These are phyloP conservation scores for Lucilia sericata DNA, from an alignment of 1,140 invertebrate genomes.

Conservation along the genomic window DNA sequence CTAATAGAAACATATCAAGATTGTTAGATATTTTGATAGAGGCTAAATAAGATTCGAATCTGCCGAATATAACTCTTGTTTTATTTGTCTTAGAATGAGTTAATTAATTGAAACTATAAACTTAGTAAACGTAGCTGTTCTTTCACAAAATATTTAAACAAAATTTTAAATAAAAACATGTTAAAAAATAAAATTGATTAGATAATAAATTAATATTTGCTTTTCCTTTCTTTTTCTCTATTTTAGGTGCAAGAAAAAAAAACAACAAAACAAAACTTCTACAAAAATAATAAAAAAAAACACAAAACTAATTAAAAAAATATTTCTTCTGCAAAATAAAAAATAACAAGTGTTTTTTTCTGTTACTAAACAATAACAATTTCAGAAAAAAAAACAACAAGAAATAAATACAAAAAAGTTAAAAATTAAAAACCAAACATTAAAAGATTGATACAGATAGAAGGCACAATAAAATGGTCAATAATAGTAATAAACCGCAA, in stretches of 20 bases:
- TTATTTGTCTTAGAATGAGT: too few relatives aligned
- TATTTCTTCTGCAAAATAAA: neutral
- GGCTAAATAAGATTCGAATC: too few relatives aligned
- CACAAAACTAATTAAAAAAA: neutral
- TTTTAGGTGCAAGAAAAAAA: slow-evolving; percentile 8
- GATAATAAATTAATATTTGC: neutral
- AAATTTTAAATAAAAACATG: neutral
- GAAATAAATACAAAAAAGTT: neutral
- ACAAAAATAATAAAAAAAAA: neutral
- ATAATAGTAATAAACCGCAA: slow-evolving; percentile 36
- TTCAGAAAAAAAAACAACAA: neutral
- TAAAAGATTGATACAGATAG: neutral
- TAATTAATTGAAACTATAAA: neutral
- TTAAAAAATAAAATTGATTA: neutral
- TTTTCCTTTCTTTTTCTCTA: neutral
- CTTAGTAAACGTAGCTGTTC: neutral
- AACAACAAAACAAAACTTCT: neutral
- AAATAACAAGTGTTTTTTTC: slow-evolving; percentile 7
- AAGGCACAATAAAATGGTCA: slow-evolving; percentile 17
- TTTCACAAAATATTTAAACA: neutral
- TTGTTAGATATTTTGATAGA: too few relatives aligned
- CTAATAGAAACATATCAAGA: too few relatives aligned
- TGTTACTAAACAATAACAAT: neutral
- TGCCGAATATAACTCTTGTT: too few relatives aligned
- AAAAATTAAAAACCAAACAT: neutral